phyloP scores from a whole-genome alignment of 1,140 invertebrate species.

The Coboldia fuscipes region DNA sequence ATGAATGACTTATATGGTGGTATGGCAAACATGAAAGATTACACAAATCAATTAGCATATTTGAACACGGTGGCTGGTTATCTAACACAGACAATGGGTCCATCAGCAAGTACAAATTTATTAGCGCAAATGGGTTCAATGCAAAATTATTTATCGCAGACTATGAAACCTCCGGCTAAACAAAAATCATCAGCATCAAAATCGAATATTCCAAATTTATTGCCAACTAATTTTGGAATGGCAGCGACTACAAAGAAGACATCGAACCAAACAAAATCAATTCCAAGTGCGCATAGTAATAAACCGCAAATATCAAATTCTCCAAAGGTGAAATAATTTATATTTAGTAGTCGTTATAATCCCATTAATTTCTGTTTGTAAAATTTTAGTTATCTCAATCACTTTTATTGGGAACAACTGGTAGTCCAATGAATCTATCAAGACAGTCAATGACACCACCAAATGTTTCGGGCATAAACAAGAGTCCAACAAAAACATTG shows the following conservation, averaged over 20 bases:
- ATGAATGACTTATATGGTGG: too few relatives aligned
- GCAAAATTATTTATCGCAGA: neutral
- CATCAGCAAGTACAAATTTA: neutral
- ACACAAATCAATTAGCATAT: too few relatives aligned
- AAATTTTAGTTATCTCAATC: neutral
- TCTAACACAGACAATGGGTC: neutral
- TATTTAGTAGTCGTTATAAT: neutral
- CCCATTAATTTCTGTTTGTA: neutral
- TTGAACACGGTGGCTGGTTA: neutral
- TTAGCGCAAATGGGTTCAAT: neutral
- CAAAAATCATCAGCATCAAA: neutral
- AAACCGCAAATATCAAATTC: neutral
- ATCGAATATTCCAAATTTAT: neutral
- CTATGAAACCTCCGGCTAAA: neutral
- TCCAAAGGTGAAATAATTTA: neutral
- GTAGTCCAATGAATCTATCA: neutral
- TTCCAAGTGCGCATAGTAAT: neutral
- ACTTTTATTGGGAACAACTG: neutral
- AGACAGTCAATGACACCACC: neutral
- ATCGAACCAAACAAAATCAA: neutral
- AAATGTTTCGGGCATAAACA: neutral
- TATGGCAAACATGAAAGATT: too few relatives aligned
- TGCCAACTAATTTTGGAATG: neutral
- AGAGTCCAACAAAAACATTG: slow-evolving; percentile 30
- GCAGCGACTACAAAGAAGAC: neutral